Conservation (phyloP, 1,140 invertebrate genomes). For the Acromyrmex charruanus region DNA sequence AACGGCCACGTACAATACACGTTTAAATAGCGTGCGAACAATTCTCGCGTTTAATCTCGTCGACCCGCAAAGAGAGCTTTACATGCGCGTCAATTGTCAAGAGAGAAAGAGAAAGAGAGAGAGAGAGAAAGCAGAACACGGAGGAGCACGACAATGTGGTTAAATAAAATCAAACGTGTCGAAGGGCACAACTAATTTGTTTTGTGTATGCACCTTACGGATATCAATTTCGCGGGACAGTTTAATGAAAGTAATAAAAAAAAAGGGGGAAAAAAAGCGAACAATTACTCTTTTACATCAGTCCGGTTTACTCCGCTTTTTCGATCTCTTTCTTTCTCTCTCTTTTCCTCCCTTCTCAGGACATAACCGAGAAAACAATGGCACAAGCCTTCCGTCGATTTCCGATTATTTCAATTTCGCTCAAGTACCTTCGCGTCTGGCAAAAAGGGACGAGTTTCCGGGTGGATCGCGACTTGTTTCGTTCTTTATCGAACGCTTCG, state of each 20-base stretch:
- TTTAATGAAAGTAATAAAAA: conserved; percentile 51
- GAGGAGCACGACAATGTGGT: conserved; percentile 11
- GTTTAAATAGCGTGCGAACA: conserved; percentile 55
- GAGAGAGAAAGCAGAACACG: background rate
- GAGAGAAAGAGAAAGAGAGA: background rate
- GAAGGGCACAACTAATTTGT: conserved; percentile 46
- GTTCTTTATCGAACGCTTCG: conserved; percentile 54
- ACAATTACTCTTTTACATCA: conserved; percentile 7
- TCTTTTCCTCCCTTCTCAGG: background rate
- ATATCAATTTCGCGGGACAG: conserved; percentile 52
- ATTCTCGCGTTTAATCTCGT: conserved; percentile 63
- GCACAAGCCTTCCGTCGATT: conserved; percentile 64
- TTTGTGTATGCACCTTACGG: conserved; percentile 34
- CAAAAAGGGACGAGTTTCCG: conserved; percentile 41
- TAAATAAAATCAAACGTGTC: conserved; percentile 56
- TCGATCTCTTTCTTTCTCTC: background rate
- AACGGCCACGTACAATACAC: conserved; percentile 5
- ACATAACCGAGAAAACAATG: conserved; percentile 48
- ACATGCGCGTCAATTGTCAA: conserved; percentile 43
- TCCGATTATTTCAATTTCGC: conserved; percentile 71
- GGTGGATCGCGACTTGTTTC: conserved; percentile 53
- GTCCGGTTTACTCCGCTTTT: background rate
- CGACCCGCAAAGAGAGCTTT: conserved; percentile 58
- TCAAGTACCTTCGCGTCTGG: conserved; percentile 69
- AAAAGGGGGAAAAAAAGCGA: background rate